Conservation (phyloP, 2,797 vertebrate species). For the Pseudomugil gertrudae region DNA sequence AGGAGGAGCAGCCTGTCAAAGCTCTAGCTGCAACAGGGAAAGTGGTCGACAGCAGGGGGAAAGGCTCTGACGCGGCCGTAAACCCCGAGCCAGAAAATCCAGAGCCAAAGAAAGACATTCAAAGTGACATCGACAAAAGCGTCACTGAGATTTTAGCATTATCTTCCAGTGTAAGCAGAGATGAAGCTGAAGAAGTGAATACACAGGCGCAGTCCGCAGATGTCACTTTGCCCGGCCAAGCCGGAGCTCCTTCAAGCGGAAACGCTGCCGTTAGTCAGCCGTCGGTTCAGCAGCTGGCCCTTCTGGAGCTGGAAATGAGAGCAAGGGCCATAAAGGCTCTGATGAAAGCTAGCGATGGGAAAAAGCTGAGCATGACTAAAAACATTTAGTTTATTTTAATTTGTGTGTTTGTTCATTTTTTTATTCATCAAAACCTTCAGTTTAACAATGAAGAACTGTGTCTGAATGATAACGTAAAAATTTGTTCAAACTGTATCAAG, state of each 20-base stretch:
- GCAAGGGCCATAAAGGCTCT: slow-evolving; percentile 96
- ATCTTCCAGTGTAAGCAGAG: slow-evolving; percentile 70
- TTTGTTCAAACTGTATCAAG: background rate
- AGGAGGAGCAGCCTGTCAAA: slow-evolving; percentile 83
- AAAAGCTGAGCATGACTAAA: slow-evolving; percentile 70
- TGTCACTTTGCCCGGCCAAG: background rate
- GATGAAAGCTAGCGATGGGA: slow-evolving; percentile 94
- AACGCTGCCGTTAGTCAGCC: slow-evolving; percentile 81
- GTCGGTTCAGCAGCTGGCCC: slow-evolving; percentile 93
- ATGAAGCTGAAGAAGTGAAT: slow-evolving; percentile 62
- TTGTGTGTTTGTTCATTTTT: background rate
- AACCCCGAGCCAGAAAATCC: background rate
- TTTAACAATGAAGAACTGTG: background rate
- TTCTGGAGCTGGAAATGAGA: slow-evolving; percentile 97
- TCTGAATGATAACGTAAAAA: background rate
- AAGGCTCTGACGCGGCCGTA: background rate
- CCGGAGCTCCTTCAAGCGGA: background rate
- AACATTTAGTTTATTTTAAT: slow-evolving; percentile 9
- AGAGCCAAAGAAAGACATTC: slow-evolving; percentile 81
- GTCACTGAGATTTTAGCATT: slow-evolving; percentile 93
- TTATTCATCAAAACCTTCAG: background rate
- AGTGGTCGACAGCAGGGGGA: slow-evolving; percentile 16
- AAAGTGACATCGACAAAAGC: slow-evolving; percentile 95
- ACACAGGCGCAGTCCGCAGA: background rate
- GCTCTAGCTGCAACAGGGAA: slow-evolving; percentile 62